A percentile compares a stretch with the other conserved stretches of the same genome.
phyloP scores from a whole-genome alignment of 2,797 vertebrate species.

The Bovichtus diacanthus region DNA sequence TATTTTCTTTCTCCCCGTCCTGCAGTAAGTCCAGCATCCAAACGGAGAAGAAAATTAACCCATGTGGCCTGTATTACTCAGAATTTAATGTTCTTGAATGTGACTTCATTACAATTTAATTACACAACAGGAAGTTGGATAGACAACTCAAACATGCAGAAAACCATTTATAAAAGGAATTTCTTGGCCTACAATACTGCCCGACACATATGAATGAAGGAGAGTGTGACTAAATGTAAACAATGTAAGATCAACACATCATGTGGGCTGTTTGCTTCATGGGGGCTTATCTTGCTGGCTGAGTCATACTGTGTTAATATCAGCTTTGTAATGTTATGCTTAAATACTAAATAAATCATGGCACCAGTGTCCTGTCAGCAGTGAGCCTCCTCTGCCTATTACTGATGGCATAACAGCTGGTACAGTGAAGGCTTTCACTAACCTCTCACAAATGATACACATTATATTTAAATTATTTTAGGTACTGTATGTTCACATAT shows the following conservation, averaged over 20 bases:
- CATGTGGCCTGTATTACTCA: conserved; percentile 10
- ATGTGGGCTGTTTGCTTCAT: conserved; percentile 18
- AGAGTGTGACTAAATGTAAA: conserved; percentile 55
- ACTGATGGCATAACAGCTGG: conserved; percentile 20
- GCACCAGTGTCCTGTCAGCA: conserved; percentile 29
- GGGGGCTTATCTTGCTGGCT: conserved; percentile 18
- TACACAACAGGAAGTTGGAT: conserved; percentile 50
- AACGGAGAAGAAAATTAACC: conserved; percentile 13
- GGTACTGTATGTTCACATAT: neutral
- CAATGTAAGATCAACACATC: conserved; percentile 44
- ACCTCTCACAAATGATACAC: conserved; percentile 23
- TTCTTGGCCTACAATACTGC: neutral
- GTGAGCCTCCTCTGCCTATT: conserved; percentile 18
- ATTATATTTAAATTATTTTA: neutral
- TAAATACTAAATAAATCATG: conserved; percentile 54
- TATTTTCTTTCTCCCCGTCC: neutral
- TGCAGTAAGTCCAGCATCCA: neutral
- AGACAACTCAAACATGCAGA: conserved; percentile 19
- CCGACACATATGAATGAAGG: conserved; percentile 22
- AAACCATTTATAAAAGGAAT: conserved; percentile 13
- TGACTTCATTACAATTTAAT: conserved; percentile 43
- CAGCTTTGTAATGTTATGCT: conserved; percentile 45
- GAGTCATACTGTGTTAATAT: conserved; percentile 53
- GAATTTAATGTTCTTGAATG: conserved; percentile 1
- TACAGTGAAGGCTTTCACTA: neutral